Evolutionary conservation across 2,888 invertebrate species (phyloP).

Genomic region (Caenorhabditis angaria): DNA sequence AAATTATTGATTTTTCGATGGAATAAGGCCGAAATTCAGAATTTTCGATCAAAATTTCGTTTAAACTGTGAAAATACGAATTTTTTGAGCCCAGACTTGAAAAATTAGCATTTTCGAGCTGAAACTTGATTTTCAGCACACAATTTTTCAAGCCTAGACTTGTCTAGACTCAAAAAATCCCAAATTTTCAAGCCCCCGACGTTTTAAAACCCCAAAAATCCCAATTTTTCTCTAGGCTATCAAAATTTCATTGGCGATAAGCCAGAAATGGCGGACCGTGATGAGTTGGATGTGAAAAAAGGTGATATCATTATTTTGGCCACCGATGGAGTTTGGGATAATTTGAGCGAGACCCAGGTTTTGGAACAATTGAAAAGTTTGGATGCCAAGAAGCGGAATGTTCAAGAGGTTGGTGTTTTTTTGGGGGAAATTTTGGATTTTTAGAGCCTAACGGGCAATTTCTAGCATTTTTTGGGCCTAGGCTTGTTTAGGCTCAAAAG

Average conservation of each 20-base stretch:
- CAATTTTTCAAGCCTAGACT: too few relatives aligned
- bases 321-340: slow-evolving; percentile 98
- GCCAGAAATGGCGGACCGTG: slow-evolving; percentile 66
- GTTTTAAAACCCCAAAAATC: too few relatives aligned
- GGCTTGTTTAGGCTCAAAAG: too few relatives aligned
- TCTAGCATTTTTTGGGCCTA: too few relatives aligned
- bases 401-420: slow-evolving; percentile 47
- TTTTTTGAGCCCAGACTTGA: too few relatives aligned
- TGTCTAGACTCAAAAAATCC: too few relatives aligned
- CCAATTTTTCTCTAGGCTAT: slow-evolving; percentile 44
- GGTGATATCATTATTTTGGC: slow-evolving; percentile 76
- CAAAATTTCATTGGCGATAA: slow-evolving; percentile 67
- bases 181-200: too few relatives aligned
- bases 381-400: slow-evolving; percentile 42
- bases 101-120: too few relatives aligned
- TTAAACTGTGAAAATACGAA: too few relatives aligned
- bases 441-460: not conserved
- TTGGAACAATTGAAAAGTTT: slow-evolving; percentile 80
- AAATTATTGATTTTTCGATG: not conserved
- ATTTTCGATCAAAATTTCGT: not conserved
- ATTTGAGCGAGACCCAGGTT: slow-evolving; percentile 89
- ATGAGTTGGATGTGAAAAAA: slow-evolving; percentile 58
- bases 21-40: too few relatives aligned
- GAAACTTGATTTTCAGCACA: too few relatives aligned
- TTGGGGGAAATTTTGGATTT: not conserved